Base-by-base conservation (phyloP, 1,140 invertebrate species). In the Coelopa frigida region DNA sequence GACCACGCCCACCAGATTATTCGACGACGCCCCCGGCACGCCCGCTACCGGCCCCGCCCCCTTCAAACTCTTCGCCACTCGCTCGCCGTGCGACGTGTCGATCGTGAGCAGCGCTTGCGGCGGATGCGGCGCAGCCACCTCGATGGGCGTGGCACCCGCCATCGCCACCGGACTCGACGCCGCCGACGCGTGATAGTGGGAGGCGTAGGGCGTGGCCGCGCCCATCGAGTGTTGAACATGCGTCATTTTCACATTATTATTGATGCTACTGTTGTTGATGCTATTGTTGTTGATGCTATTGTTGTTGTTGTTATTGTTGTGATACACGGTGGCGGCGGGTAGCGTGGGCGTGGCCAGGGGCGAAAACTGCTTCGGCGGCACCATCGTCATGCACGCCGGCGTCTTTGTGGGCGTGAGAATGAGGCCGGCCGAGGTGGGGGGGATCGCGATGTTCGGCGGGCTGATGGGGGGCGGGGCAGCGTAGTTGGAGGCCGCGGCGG, bases 401-500 rank as follows among this genome's bases (percentile, higher is more conserved):
- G 55, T 51, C 37, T 64, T 64, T 26, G 41, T 61, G 37, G 61
- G 42, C 49, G 61, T 53, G 45, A 64, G 52, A 52, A 64, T 61
- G 46, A 64, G 31, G 12, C 61, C 55, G 27, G 49, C 37, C n/a
- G n/a, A 45, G 3, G 51, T 52, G 23, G 53, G 47, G 10, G 54
- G 46, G 27, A 59, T 54, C 24, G 51, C 45, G 31, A 59, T 56
- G 21, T 38, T 58, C 12, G 52, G 51, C n/a, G 62, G 62, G 20
- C 59, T 59, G 21, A 41, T 21, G 14, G 44, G 44, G n/a, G n/a
- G 48, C 12, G 61, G 53, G 33, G 61, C 57, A 1, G 18, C 46
- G 26, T 31, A 40, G 18, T 42, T 35, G 21, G 62, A 52, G 8
- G 62, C 52, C 43, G 55, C 59, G 10, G 41, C 41, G 18, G 50